Conservation (phyloP, 2,888 invertebrate genomes). For the Dione juno region DNA sequence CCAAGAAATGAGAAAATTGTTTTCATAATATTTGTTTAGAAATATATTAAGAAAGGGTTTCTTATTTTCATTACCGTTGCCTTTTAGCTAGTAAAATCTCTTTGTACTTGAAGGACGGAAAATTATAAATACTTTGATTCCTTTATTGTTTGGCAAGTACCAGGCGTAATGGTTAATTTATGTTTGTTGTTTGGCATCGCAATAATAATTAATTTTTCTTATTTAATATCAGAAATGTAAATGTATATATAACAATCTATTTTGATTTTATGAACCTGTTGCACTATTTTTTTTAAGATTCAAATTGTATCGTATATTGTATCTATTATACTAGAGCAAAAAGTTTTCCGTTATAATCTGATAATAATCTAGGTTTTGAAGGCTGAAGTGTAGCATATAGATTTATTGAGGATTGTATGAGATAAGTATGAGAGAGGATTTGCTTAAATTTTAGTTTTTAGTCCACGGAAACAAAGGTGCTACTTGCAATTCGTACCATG, state of each 20-base stretch:
- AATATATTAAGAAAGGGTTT: slow-evolving; percentile 32
- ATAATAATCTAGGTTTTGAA: too few species aligned
- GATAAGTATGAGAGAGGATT: too few species aligned
- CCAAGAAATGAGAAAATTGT: slow-evolving; percentile 20
- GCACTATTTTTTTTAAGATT: too few species aligned
- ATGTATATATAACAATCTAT: background rate
- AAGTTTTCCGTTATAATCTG: too few species aligned
- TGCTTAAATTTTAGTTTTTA: background rate
- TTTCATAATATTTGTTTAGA: slow-evolving; percentile 30
- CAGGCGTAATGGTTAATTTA: slow-evolving; percentile 21
- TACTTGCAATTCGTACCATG: too few species aligned
- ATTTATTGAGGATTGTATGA: too few species aligned
- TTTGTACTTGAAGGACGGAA: slow-evolving; percentile 28
- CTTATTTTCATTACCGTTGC: slow-evolving; percentile 31
- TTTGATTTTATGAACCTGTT: too few species aligned
- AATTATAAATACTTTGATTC: slow-evolving; percentile 28
- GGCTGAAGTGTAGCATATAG: too few species aligned
- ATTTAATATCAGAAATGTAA: background rate
- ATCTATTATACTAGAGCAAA: too few species aligned
- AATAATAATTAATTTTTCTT: background rate
- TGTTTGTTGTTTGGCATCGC: slow-evolving; percentile 6
- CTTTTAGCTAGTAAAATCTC: slow-evolving; percentile 29
- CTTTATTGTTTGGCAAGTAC: slow-evolving; percentile 17
- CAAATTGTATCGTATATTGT: too few species aligned
- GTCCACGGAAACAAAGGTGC: background rate